Base-by-base conservation (phyloP, 2,797 vertebrate genomes). In the Sebastes jordani region DNA sequence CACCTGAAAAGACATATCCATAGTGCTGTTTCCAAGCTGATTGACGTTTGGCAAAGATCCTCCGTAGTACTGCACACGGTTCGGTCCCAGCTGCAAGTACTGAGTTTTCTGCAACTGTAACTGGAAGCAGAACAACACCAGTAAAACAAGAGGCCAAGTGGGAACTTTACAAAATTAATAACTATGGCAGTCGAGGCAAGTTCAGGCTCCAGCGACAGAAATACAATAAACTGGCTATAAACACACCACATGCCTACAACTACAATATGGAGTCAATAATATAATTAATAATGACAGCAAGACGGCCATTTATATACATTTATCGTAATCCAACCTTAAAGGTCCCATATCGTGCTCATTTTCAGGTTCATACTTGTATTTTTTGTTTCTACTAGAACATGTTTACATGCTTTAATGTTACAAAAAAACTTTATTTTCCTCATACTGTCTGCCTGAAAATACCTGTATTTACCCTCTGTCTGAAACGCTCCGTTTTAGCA, bases 1-100 rank as follows among this genome's bases (percentile, higher is more conserved):
- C 90, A 99, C 98, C 98, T 99, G 97, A 94, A 99, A 99, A 89
- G 97, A 83, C 87, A 98, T 92, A 83, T 99, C 97, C 84, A 96
- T 94, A 55, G 93, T 88, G 91, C 23, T 23, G 23, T 95, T 98
- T 88, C 97, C 97, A 70, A 99, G 97, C 95, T 99, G 98, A 90
- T 99, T 99, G 91, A 99, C 98, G 30, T 99, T 99, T 91, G 98
- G 98, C 94, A 99, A 91, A 25, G 98, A 99, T 30, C 98, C 98
- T 34, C 98, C 98, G 0, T 99, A 99, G 96, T 97, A 99, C 93
- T 97, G 98, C 79, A 96, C 97, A n/a, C 98, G 97, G 86, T 96
- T 98, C 62, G 96, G 98, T 74, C 98, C 98, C 95, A 99, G 94
- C 95, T 99, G 98, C 91, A 99, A 91, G 91, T 99, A 99, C 74